phyloP scores from a whole-genome alignment of 1,140 invertebrate species.

The Micrasema longulum region DNA sequence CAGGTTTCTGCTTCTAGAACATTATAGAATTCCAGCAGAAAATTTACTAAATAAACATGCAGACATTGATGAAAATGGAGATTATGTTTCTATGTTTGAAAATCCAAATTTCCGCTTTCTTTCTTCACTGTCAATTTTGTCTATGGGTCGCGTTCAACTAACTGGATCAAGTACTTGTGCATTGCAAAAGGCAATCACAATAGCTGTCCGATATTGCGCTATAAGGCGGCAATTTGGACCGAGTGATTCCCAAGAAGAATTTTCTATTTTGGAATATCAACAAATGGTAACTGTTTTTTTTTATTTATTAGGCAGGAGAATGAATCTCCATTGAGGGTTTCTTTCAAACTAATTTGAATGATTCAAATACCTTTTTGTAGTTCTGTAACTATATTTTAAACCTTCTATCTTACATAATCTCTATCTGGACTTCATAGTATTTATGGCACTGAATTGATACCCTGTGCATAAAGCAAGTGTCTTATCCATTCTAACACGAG shows the following conservation, averaged over 20 bases:
- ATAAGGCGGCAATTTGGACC: slow-evolving; percentile 85
- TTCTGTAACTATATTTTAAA: no score
- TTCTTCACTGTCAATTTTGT: slow-evolving; percentile 86
- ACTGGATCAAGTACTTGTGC: slow-evolving; percentile 71
- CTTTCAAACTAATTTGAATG: no score
- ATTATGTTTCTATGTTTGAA: slow-evolving; percentile 80
- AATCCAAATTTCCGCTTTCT: slow-evolving; percentile 84
- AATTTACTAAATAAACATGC: slow-evolving; percentile 87
- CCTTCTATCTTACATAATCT: no score
- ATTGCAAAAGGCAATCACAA: slow-evolving; percentile 76
- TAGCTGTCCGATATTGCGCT: slow-evolving; percentile 85
- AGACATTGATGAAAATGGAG: slow-evolving; percentile 86
- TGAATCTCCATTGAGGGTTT: no score
- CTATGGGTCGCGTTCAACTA: slow-evolving; percentile 67
- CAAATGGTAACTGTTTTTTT: slow-evolving; percentile 69
- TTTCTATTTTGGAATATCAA: slow-evolving; percentile 87
- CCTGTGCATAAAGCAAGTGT: no score
- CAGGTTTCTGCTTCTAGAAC: slow-evolving; percentile 86
- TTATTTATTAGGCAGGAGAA: no score
- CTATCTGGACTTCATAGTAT: no score
- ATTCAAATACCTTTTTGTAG: no score
- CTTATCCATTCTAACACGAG: no score
- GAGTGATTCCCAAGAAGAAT: slow-evolving; percentile 69
- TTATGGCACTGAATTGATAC: no score
- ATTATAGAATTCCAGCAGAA: slow-evolving; percentile 83